phyloP scores from a whole-genome alignment of 2,888 invertebrate species.

The Clivina fossor region DNA sequence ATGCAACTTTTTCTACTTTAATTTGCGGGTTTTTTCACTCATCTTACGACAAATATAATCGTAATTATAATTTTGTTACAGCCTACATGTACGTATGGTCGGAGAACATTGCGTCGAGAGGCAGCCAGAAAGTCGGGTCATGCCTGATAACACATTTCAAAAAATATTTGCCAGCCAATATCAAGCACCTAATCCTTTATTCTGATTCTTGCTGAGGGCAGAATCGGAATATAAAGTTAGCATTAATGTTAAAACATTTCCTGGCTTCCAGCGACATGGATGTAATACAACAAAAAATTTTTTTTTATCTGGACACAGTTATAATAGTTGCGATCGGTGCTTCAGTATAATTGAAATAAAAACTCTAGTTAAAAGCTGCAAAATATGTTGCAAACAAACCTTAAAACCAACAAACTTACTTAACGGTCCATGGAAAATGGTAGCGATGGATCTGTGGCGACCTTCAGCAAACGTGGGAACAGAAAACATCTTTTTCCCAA shows the following conservation, averaged over 20 bases:
- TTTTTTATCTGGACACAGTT: neutral
- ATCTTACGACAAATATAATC: neutral
- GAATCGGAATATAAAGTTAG: neutral
- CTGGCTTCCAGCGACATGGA: neutral
- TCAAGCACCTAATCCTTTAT: neutral
- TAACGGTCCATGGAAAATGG: no score
- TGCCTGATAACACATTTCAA: neutral
- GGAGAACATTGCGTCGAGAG: neutral
- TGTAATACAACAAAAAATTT: neutral
- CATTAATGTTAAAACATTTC: neutral
- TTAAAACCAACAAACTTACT: no score
- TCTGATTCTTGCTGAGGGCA: neutral
- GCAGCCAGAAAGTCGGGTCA: neutral
- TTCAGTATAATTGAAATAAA: neutral
- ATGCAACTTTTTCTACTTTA: no score
- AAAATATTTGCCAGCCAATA: neutral
- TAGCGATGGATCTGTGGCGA: no score
- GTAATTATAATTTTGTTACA: no score
- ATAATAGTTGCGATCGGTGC: neutral
- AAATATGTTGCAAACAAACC: no score
- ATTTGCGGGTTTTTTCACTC: no score
- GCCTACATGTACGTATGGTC: neutral
- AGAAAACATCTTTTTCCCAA: no score
- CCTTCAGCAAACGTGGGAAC: no score
- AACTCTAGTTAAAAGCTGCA: no score